A percentile compares a stretch with the other conserved stretches of the same genome.
phyloP scores from a whole-genome alignment of 1,140 invertebrate genomes.

The Drosophila repleta region DNA sequence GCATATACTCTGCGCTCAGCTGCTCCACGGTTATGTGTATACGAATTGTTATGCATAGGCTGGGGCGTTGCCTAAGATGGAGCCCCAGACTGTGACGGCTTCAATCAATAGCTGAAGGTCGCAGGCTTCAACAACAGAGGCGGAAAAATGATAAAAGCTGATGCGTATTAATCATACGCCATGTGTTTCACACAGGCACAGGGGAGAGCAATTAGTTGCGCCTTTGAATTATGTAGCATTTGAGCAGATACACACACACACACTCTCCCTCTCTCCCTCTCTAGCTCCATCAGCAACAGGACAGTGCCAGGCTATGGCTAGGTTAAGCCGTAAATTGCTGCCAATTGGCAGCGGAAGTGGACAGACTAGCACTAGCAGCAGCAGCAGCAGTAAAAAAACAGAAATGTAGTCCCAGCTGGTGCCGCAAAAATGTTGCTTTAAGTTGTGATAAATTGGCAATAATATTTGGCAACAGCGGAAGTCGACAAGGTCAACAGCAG shows the following conservation, averaged over 20 bases:
- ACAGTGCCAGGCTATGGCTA: neutral
- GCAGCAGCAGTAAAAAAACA: neutral
- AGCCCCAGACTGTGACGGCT: conserved; percentile 1
- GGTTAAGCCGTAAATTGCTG: conserved; percentile 65
- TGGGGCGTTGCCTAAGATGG: conserved; percentile 54
- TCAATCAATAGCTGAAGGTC: conserved; percentile 77
- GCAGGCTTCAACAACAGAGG: conserved; percentile 21
- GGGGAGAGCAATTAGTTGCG: conserved; percentile 47
- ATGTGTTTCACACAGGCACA: conserved; percentile 54
- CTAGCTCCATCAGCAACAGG: conserved; percentile 2
- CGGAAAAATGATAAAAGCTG: conserved; percentile 56
- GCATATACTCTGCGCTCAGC: neutral
- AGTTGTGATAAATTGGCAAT: conserved; percentile 72
- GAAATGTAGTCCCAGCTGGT: conserved; percentile 55
- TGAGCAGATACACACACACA: conserved; percentile 9
- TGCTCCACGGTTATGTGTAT: conserved; percentile 13
- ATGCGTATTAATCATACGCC: conserved; percentile 74
- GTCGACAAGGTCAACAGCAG: conserved; percentile 60
- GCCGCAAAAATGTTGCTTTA: conserved; percentile 47
- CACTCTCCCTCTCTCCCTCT: neutral
- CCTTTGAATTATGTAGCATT: conserved; percentile 53
- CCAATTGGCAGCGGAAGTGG: conserved; percentile 73
- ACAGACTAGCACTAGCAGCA: conserved; percentile 25
- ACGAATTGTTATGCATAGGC: conserved; percentile 22
- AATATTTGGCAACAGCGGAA: conserved; percentile 68